Evolutionary conservation across 1,140 invertebrate genomes (phyloP).

Genomic region (Trissolcus basalis): DNA sequence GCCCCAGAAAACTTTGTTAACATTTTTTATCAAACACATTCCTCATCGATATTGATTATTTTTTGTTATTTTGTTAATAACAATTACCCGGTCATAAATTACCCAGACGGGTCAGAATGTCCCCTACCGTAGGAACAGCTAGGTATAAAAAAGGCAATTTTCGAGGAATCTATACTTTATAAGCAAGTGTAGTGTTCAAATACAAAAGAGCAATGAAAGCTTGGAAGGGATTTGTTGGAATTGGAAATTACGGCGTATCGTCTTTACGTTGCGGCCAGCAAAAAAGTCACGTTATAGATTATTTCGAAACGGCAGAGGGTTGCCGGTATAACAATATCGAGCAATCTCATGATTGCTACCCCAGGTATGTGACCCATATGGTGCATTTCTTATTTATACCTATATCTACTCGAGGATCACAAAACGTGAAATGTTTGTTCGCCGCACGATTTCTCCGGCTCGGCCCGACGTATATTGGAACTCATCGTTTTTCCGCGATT

Average conservation of each 20-base stretch:
- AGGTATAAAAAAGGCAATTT: too few relatives aligned
- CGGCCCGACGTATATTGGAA: slow-evolving; percentile 36
- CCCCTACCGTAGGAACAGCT: too few relatives aligned
- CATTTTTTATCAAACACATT: too few relatives aligned
- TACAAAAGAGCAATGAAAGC: slow-evolving; percentile 40
- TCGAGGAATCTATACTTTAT: too few relatives aligned
- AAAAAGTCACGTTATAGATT: slow-evolving; percentile 47
- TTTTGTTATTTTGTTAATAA: too few relatives aligned
- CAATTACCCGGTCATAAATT: too few relatives aligned
- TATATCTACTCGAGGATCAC: neutral
- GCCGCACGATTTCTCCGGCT: slow-evolving; percentile 18
- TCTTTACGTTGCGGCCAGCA: slow-evolving; percentile 5
- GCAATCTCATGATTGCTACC: slow-evolving; percentile 71
- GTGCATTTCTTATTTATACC: slow-evolving; percentile 51
- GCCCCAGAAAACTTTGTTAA: too few relatives aligned
- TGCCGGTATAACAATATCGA: slow-evolving; percentile 66
- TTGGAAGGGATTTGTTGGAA: slow-evolving; percentile 45
- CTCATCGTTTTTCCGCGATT: slow-evolving; percentile 40
- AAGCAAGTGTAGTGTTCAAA: slow-evolving; percentile 1
- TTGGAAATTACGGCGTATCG: slow-evolving; percentile 54
- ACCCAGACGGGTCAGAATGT: too few relatives aligned
- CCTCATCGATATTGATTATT: too few relatives aligned
- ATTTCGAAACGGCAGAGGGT: slow-evolving; percentile 45
- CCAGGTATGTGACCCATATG: slow-evolving; percentile 55
- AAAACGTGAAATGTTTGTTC: slow-evolving; percentile 38